These are phyloP conservation scores for Leptinotarsa lineolata DNA, from an alignment of 1,140 invertebrate genomes.

Conservation along the genomic window DNA sequence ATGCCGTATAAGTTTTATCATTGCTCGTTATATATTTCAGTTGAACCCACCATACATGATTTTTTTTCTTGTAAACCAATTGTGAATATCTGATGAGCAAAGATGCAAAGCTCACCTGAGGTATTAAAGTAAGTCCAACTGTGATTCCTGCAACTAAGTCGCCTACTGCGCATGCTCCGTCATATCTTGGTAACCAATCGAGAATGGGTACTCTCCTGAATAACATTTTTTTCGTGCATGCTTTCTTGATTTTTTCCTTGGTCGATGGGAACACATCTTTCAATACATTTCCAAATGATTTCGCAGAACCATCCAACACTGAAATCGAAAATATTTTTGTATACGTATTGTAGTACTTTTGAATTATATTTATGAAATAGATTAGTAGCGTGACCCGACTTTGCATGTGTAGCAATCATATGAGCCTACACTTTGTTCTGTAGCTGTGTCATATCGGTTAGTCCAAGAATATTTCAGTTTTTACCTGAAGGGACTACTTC, in stretches of 20 bases:
- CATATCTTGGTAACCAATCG: conserved; percentile 76
- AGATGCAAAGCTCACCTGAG: conserved; percentile 59
- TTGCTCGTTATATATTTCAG: no score
- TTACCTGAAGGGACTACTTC: no score
- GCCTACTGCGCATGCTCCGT: conserved; percentile 65
- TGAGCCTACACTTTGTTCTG: no score
- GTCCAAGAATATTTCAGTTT: no score
- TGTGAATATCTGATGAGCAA: background rate
- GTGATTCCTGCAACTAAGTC: conserved; percentile 87
- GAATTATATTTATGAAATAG: no score
- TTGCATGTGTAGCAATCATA: no score
- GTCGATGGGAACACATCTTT: conserved; percentile 31
- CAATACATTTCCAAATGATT: conserved; percentile 17
- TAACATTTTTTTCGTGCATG: conserved; percentile 69
- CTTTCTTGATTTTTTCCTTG: conserved; percentile 49
- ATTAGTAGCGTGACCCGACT: no score
- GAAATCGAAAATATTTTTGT: background rate
- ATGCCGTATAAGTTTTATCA: no score
- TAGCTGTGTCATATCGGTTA: no score
- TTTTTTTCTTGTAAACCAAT: background rate
- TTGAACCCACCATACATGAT: no score
- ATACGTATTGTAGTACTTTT: no score
- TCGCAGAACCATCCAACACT: conserved; percentile 33
- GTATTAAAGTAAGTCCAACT: conserved; percentile 77
- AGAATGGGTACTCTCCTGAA: conserved; percentile 73